Evolutionary conservation across 2,113 vertebrate genomes (phyloP), one percentile per base, ranked within the genome.

Genomic region (Brachypteracias leptosomus): DNA sequence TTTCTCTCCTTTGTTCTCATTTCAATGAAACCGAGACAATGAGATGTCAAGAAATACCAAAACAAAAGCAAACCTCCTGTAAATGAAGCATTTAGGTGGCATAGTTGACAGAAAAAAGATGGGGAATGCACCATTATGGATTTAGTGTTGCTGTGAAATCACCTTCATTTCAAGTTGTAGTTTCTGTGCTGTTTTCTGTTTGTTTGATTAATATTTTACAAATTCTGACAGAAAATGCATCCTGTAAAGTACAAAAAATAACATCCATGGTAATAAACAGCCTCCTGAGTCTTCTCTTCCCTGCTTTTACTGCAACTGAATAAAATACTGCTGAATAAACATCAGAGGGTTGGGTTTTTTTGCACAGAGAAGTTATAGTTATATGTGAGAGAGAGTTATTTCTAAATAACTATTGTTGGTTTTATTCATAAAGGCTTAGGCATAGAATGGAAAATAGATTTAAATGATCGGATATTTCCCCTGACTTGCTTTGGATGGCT

Each of bases 161-260:
- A 70, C 33, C 92, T 96, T 88, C 93, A 63, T 94, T 94, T 96
- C 93, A 90, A 90, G 83, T 88, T 86, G 92, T 88, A 92, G 72
- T 93, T 97, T 94, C 93, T 95, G 83, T 92, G 24, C 90, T 90
- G 88, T 96, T 93, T 95, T 59, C 96, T 86, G 82, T 88, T 96
- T 97, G 95, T 96, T 95, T 96, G 95, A 96, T 96, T 95, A 96
- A 96, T 97, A 97, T 97, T 94, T 96, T 94, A 96, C 95, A 94
- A 96, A 93, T 90, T 90, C 82, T 96, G 96, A 93, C 92, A 96
- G 95, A 80, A 96, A 94, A 95, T 61, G 73, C 76, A 90, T 78
- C 83, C 95, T 95, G 88, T 91, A 96, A 94, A 96, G 79, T 71
- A 94, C 82, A 95, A 88, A 96, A 91, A 90, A 71, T 63, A 92